Evolutionary conservation across 2,888 invertebrate genomes (phyloP).

Genomic region (Fragum whitleyi): DNA sequence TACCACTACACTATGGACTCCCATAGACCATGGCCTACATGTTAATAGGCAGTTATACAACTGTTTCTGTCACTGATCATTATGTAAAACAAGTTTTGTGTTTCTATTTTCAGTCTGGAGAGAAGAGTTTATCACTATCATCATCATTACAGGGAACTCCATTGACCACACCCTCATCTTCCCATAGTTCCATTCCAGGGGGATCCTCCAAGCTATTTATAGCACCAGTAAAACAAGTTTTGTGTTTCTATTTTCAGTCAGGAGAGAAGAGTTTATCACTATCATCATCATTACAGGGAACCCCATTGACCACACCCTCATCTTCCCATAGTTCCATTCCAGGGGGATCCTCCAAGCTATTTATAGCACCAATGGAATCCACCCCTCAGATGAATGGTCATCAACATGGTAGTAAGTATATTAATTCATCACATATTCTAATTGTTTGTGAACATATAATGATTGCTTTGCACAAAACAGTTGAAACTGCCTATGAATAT

Average conservation of each 20-base stretch:
- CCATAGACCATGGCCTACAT: no score
- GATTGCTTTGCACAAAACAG: no score
- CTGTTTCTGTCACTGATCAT: no score
- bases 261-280: slow-evolving; percentile 71
- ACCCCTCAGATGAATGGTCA: slow-evolving; percentile 77
- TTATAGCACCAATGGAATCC: slow-evolving; percentile 74
- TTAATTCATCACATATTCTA: background rate
- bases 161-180: slow-evolving; percentile 80
- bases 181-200: slow-evolving; percentile 76
- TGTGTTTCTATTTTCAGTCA: slow-evolving; percentile 56
- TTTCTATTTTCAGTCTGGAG: slow-evolving; percentile 67
- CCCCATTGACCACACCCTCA: slow-evolving; percentile 80
- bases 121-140: slow-evolving; percentile 72
- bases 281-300: slow-evolving; percentile 78
- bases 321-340: slow-evolving; percentile 79
- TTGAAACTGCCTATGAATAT: no score
- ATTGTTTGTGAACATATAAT: no score
- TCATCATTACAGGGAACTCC: slow-evolving; percentile 80
- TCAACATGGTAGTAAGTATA: slow-evolving; percentile 63
- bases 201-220: slow-evolving; percentile 71
- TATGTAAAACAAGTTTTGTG: no score
- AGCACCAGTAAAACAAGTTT: background rate
- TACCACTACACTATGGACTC: no score
- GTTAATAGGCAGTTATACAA: no score
- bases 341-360: slow-evolving; percentile 69